Percentiles rank a stretch among this genome's conserved stretches.
Conservation (phyloP, 2,888 invertebrate species). For the Drosophila bunnanda region DNA sequence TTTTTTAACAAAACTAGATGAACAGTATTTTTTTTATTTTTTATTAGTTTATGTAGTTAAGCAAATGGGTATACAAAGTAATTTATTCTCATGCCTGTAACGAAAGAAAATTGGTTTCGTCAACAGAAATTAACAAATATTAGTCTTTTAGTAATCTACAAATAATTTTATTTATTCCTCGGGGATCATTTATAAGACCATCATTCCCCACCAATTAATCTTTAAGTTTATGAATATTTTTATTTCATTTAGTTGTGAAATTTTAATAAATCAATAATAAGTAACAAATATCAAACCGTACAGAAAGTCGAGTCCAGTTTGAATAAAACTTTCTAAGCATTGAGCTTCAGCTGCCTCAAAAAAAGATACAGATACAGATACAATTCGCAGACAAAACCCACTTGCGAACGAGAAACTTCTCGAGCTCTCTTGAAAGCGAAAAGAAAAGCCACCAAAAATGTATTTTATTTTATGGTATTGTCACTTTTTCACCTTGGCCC, state of each 20-base stretch:
- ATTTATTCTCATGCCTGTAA: too few species aligned
- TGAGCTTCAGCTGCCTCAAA: constrained; percentile 11
- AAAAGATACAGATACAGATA: not conserved
- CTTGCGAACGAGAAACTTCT: constrained; percentile 24
- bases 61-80: too few species aligned
- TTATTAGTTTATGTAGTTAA: too few species aligned
- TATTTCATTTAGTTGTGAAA: not conserved
- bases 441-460: constrained; percentile 17
- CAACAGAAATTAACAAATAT: too few species aligned
- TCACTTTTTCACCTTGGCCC: constrained; percentile 42
- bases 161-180: not conserved
- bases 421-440: constrained; percentile 18
- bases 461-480: constrained; percentile 44
- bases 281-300: not conserved
- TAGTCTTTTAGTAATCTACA: not conserved
- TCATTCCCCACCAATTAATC: not conserved
- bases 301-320: constrained; percentile 7
- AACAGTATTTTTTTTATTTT: too few species aligned
- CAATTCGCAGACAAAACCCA: constrained; percentile 23
- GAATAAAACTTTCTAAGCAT: constrained; percentile 24
- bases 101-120: too few species aligned
- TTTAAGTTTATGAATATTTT: too few species aligned
- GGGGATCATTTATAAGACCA: not conserved
- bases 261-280: not conserved
- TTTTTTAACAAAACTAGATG: too few species aligned